Evolutionary conservation across 1,140 invertebrate species (phyloP), one percentile per base, ranked within the genome.

Genomic region (Tachypleus tridentatus): DNA sequence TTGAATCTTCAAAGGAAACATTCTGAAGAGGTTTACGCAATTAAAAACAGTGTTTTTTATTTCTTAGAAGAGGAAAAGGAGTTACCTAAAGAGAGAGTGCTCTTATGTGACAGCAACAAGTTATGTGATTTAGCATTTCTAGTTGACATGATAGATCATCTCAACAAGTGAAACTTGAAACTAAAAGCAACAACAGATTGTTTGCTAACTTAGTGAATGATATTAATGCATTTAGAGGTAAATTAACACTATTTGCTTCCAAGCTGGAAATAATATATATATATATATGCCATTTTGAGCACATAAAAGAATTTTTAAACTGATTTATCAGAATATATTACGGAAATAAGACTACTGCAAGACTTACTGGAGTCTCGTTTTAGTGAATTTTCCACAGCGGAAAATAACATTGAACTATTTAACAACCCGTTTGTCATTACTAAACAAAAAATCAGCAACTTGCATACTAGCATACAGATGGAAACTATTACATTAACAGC

Each of bases 191-290:
- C n/a, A n/a, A n/a, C n/a, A n/a, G n/a, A n/a, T n/a, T n/a, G n/a
- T n/a, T n/a, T n/a, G n/a, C n/a, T n/a, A n/a, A n/a, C n/a, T n/a
- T n/a, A n/a, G n/a, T n/a, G n/a, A n/a, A n/a, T n/a, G n/a, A n/a
- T n/a, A n/a, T n/a, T n/a, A n/a, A n/a, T 62, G 52, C 60, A 62
- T 53, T 62, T 62, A 3, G 54, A 62, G 54, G 29, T 51, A 54
- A 51, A 62, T 54, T 62, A 54, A 54, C 11, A 53, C 11, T n/a
- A n/a, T n/a, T n/a, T n/a, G n/a, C n/a, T n/a, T n/a, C n/a, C n/a
- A 48, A 6, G 51, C 0, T 62, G 29, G 51, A 29, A 61, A 53
- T 29, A 47, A 4, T 10, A 48, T 8, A n/a, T 29, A 53, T 61
- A n/a, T 6, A 54, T n/a, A 10, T n/a, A n/a, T n/a, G n/a, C 5